phyloP scores from a whole-genome alignment of 1,140 invertebrate species.

The Agraylea sexmaculata region DNA sequence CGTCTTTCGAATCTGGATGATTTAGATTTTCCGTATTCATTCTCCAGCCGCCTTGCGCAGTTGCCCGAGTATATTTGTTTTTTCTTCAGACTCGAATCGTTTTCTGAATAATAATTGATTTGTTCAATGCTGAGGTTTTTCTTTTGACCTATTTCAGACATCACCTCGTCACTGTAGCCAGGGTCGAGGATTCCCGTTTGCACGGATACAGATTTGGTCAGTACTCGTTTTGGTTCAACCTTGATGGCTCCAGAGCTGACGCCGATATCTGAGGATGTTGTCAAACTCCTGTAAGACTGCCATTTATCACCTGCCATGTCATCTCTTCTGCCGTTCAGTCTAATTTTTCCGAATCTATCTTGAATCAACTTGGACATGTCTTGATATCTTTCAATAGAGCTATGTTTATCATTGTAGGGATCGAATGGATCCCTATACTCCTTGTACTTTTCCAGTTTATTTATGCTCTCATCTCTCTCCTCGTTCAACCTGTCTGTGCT shows the following conservation, averaged over 20 bases:
- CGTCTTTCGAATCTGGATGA: conserved; percentile 35
- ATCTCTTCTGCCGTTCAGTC: conserved; percentile 28
- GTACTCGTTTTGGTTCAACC: conserved; percentile 35
- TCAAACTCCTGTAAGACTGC: conserved; percentile 38
- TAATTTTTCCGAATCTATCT: conserved; percentile 41
- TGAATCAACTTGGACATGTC: conserved; percentile 49
- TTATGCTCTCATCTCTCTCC: conserved; percentile 33
- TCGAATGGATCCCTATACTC: conserved; percentile 39
- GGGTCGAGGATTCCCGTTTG: conserved; percentile 39
- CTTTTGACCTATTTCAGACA: conserved; percentile 35
- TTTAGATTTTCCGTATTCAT: conserved; percentile 34
- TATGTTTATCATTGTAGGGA: conserved; percentile 36
- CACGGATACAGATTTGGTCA: conserved; percentile 40
- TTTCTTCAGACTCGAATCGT: conserved; percentile 28
- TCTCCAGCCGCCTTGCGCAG: conserved; percentile 36
- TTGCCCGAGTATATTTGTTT: conserved; percentile 27
- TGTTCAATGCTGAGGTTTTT: conserved; percentile 40
- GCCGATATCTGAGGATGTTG: conserved; percentile 40
- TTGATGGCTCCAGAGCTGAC: conserved; percentile 32
- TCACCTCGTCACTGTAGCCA: conserved; percentile 32
- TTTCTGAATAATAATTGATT: conserved; percentile 42
- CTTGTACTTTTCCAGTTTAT: conserved; percentile 32
- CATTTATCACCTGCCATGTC: conserved; percentile 34
- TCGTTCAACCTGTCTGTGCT: conserved; percentile 33
- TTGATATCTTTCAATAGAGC: conserved; percentile 46